Percentiles rank a stretch among this genome's conserved stretches.
Conservation (phyloP, 2,113 vertebrate genomes). For the Leucoraja erinaceus region DNA sequence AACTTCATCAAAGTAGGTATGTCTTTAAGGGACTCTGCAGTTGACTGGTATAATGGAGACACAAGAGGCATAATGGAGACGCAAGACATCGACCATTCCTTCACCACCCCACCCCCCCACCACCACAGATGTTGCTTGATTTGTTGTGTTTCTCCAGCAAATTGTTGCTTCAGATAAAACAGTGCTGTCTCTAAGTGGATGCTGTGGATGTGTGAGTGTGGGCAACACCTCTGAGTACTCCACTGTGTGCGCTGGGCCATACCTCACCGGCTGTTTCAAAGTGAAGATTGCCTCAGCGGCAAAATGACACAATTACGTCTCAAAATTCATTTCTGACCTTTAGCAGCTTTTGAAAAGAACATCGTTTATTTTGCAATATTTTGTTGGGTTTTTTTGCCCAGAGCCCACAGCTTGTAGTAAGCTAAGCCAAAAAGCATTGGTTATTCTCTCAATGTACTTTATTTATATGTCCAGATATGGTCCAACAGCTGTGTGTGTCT, state of each 20-base stretch:
- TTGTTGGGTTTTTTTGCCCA: neutral
- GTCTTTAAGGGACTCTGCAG: no score
- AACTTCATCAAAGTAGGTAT: no score
- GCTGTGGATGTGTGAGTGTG: neutral
- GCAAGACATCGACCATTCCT: no score
- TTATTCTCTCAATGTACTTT: neutral
- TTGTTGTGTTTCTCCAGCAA: no score
- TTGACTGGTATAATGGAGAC: no score
- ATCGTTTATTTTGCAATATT: neutral
- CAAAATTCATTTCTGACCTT: neutral
- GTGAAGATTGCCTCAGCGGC: neutral
- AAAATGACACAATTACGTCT: neutral
- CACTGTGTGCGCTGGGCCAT: neutral
- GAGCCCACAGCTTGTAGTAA: neutral
- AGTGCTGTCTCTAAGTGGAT: neutral
- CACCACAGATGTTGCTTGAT: no score
- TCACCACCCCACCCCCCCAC: no score
- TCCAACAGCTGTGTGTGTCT: neutral
- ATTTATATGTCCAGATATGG: neutral
- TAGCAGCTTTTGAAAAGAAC: neutral
- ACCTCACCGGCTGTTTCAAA: neutral
- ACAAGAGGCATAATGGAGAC: no score
- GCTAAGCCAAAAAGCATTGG: neutral
- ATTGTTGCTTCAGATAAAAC: neutral
- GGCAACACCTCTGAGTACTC: neutral